Conservation (phyloP, 2,113 vertebrate genomes). For the Butorides virescens region DNA sequence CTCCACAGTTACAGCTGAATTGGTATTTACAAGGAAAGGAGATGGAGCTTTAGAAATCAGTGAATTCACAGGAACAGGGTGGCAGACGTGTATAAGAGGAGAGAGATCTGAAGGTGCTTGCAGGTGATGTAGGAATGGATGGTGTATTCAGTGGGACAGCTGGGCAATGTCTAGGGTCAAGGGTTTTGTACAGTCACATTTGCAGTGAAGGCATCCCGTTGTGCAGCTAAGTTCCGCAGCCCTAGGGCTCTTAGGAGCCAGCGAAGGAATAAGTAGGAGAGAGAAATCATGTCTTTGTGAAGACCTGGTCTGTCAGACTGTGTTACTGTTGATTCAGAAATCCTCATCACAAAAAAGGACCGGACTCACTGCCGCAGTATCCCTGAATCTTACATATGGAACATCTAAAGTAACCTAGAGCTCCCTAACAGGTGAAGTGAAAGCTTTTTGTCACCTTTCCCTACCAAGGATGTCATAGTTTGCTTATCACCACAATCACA, state of each 20-base stretch:
- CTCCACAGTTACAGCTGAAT: not conserved
- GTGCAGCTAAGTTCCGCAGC: not conserved
- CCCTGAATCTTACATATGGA: no score
- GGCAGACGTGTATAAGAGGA: not conserved
- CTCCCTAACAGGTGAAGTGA: not conserved
- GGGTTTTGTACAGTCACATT: not conserved
- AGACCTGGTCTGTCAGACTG: not conserved
- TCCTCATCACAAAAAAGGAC: not conserved
- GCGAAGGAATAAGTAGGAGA: not conserved
- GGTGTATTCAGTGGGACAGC: not conserved
- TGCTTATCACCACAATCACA: not conserved
- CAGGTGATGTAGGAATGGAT: not conserved
- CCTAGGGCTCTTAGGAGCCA: not conserved
- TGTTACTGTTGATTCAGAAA: not conserved
- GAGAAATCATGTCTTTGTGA: not conserved
- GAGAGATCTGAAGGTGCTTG: not conserved
- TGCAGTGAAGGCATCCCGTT: not conserved
- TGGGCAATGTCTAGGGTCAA: not conserved
- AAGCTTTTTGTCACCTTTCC: not conserved
- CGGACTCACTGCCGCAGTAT: not conserved
- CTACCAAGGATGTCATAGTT: not conserved
- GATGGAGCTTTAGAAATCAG: not conserved
- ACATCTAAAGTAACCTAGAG: not conserved
- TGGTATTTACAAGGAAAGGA: not conserved
- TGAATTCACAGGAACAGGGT: not conserved